Base-by-base conservation (phyloP, 2,888 invertebrate species). In the Hyles lineata region DNA sequence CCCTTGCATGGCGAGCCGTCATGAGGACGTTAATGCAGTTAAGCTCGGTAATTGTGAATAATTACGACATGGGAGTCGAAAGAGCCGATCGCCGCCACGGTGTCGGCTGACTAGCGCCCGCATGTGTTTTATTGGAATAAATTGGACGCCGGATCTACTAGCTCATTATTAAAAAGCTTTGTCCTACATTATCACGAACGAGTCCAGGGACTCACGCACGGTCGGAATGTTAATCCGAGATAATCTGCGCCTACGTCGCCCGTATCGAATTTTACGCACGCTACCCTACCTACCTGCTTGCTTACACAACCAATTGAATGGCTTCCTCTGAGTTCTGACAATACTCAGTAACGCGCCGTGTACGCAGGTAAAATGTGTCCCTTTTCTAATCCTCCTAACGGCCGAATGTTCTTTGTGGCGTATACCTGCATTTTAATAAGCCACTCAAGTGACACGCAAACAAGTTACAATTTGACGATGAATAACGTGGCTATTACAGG, bases 221-320 rank as follows among this genome's bases (percentile, higher is more conserved):
- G 80, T 80, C 78, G 93, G 94, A 94, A 94, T 94, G 88, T 93
- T 93, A 94, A 94, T 92, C 92, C 85, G 85, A 88, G 92, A 92
- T 94, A 89, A 94, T 93, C 94, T 90, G 83, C 80, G 79, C 80
- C 85, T 80, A 82, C 81, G 85, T 85, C 82, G 84, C 86, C 89
- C 85, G 89, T 89, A 90, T 92, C 89, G 87, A 90, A 90, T 91
- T 92, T 90, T 91, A 92, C 90, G 90, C 90, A 91, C 89, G 89
- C 91, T 93, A 93, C 93, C 93, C 91, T 93, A 93, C 93, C 93
- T 93, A 93, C 89, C 85, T 87, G 87, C 86, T 86, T 89, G 88
- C 90, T 89, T 86, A 88, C 89, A 85, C 83, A 84, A 83, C 81
- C 81, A 84, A 67, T 90, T 90, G 88, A 90, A 91, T 90, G 90